Percentiles rank a stretch among this genome's conserved stretches.
Evolutionary conservation across 2,113 vertebrate species (phyloP).

Genomic region (Nannospalax galili): DNA sequence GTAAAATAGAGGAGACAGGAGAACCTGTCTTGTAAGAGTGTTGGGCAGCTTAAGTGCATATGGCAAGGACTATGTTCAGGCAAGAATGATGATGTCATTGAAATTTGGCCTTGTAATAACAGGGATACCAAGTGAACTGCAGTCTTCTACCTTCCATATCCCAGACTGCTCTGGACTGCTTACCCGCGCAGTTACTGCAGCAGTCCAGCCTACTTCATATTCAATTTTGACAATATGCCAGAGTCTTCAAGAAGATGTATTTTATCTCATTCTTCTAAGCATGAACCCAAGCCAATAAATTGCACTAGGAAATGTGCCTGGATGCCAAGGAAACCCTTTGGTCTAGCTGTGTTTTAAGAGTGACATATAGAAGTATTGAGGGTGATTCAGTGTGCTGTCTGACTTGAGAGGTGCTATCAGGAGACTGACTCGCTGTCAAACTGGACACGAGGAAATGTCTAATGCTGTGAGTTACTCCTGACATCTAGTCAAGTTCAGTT

Average conservation of each 20-base stretch:
- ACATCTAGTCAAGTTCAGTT: neutral
- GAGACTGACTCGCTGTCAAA: conserved; percentile 17
- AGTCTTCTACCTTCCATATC: neutral
- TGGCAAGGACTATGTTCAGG: neutral
- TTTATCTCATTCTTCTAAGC: conserved; percentile 6
- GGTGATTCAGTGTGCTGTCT: neutral
- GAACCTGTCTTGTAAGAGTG: neutral
- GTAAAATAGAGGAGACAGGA: neutral
- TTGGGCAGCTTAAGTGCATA: neutral
- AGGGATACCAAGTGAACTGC: neutral
- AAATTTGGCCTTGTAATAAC: neutral
- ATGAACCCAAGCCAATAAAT: neutral
- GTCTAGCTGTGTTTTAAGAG: neutral
- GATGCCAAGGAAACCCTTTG: neutral
- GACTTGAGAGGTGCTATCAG: neutral
- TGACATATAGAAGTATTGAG: neutral
- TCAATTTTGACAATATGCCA: neutral
- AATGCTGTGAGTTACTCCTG: neutral
- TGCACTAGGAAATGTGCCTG: neutral
- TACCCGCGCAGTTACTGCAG: neutral
- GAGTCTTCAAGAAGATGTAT: neutral
- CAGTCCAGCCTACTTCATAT: neutral
- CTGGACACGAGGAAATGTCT: neutral
- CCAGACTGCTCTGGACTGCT: neutral
- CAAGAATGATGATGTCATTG: neutral